Percentiles rank a stretch among this genome's conserved stretches.
Evolutionary conservation across 2,888 invertebrate species (phyloP).

Genomic region (Amaurobius ferox): DNA sequence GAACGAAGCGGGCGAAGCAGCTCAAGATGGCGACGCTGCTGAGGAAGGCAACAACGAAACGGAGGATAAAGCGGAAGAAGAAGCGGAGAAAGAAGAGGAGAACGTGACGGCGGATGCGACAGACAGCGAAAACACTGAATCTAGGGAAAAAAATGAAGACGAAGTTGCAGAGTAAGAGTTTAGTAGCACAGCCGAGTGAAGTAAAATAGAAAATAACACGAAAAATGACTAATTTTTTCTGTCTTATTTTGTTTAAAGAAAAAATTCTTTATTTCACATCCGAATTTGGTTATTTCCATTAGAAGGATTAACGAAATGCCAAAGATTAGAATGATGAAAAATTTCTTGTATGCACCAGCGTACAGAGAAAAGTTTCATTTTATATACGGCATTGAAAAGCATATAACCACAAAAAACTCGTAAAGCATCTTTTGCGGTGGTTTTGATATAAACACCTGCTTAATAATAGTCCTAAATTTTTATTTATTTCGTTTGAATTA

Average conservation of each 20-base stretch:
- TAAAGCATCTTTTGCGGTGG: too few species aligned
- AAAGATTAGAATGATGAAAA: conserved; percentile 27
- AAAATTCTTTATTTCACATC: conserved; percentile 42
- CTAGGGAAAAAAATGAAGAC: conserved; percentile 59
- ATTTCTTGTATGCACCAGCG: conserved; percentile 47
- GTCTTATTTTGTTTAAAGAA: conserved; percentile 24
- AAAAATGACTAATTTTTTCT: conserved; percentile 35
- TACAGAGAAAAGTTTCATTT: background rate
- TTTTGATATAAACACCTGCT: too few species aligned
- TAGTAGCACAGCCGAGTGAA: background rate
- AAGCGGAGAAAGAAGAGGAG: conserved; percentile 22
- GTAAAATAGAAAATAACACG: conserved; percentile 30
- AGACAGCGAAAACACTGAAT: conserved; percentile 57
- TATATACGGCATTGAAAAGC: background rate
- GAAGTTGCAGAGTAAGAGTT: conserved; percentile 49
- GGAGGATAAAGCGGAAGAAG: conserved; percentile 30
- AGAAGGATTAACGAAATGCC: conserved; percentile 60
- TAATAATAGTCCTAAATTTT: too few species aligned
- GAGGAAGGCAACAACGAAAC: conserved; percentile 23
- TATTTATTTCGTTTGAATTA: too few species aligned
- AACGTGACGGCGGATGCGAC: conserved; percentile 34
- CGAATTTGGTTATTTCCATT: conserved; percentile 51
- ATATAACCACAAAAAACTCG: background rate
- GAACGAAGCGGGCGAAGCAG: conserved; percentile 41
- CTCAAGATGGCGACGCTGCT: conserved; percentile 58